phyloP scores from a whole-genome alignment of 2,888 invertebrate genomes.

The Chrysolina oricalcia region DNA sequence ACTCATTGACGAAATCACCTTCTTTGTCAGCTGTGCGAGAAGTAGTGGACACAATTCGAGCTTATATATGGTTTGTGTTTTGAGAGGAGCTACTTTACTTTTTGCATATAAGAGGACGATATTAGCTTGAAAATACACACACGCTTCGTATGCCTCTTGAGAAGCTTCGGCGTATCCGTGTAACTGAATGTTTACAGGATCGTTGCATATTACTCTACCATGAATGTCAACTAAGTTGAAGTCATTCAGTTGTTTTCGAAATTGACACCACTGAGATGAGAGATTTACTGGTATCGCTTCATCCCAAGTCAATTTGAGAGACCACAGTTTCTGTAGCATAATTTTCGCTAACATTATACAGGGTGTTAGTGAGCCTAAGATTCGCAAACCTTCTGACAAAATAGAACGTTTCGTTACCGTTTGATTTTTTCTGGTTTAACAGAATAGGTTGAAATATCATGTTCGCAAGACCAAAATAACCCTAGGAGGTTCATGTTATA shows the following conservation, averaged over 20 bases:
- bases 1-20: constrained; percentile 24
- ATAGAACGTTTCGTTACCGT: too few relatives aligned
- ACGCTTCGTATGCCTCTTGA: too few relatives aligned
- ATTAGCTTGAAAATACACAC: too few relatives aligned
- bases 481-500: too few relatives aligned
- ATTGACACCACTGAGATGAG: neutral
- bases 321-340: neutral
- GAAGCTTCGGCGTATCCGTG: constrained; percentile 3
- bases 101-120: constrained; percentile 10
- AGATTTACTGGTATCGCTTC: neutral
- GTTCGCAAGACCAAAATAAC: too few relatives aligned
- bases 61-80: constrained; percentile 33
- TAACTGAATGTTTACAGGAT: neutral
- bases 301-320: neutral
- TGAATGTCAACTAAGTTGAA: neutral
- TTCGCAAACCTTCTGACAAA: too few relatives aligned
- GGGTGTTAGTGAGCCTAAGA: too few relatives aligned
- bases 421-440: too few relatives aligned
- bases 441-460: too few relatives aligned
- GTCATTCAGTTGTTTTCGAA: neutral
- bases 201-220: neutral
- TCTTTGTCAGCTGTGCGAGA: constrained; percentile 30
- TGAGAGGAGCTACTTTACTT: constrained; percentile 40
- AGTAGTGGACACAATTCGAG: constrained; percentile 41
- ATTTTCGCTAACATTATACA: neutral